Conservation (phyloP, 1,140 invertebrate genomes). For the Bombus sibiricus region DNA sequence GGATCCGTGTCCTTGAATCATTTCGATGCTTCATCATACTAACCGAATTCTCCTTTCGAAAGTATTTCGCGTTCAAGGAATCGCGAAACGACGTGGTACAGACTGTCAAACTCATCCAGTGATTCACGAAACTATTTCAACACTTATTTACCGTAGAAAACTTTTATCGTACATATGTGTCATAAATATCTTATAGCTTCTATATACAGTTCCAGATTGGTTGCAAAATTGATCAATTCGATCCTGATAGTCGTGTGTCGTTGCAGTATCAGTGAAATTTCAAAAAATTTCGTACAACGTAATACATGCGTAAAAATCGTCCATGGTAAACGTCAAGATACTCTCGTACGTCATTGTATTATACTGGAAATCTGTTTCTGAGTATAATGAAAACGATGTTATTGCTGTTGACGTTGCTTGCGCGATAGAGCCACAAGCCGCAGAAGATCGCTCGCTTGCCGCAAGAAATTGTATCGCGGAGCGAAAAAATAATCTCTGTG, state of each 20-base stretch:
- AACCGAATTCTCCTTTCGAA: conserved; percentile 49
- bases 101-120: neutral
- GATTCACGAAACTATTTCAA: neutral
- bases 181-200: too few species aligned
- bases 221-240: too few species aligned
- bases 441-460: conserved; percentile 35
- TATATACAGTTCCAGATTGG: too few species aligned
- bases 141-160: too few species aligned
- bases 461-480: conserved; percentile 43
- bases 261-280: too few species aligned
- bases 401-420: neutral
- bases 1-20: conserved; percentile 72
- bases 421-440: neutral
- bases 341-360: neutral
- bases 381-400: neutral
- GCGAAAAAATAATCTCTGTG: conserved; percentile 44
- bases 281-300: too few species aligned
- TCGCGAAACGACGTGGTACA: neutral
- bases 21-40: conserved; percentile 50
- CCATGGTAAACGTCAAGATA: too few species aligned
- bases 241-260: too few species aligned
- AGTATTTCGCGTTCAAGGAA: conserved; percentile 18
- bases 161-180: too few species aligned
- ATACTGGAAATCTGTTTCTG: neutral
- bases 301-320: too few species aligned